A percentile compares a stretch with the other conserved stretches of the same genome.
phyloP scores from a whole-genome alignment of 2,888 invertebrate genomes.

The Gandaritis pyraliata region DNA sequence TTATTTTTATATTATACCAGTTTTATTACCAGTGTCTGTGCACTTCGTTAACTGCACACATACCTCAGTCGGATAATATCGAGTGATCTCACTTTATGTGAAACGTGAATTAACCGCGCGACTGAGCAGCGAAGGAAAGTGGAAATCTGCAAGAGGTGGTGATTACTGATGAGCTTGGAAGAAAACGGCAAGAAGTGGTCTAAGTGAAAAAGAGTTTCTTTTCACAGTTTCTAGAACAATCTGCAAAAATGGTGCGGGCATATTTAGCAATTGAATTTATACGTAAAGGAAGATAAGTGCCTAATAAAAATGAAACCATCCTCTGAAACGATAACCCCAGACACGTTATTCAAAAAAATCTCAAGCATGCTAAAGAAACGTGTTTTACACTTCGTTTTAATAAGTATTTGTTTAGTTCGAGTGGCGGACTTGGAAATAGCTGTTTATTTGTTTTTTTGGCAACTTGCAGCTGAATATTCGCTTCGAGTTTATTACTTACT shows the following conservation, averaged over 20 bases:
- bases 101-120: conserved; percentile 69
- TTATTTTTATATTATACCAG: too few species aligned
- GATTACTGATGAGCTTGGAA: conserved; percentile 40
- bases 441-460: not conserved
- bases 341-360: too few species aligned
- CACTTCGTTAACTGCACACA: not conserved
- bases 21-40: not conserved
- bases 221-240: conserved; percentile 5
- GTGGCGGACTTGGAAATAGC: too few species aligned
- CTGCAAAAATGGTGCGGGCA: conserved; percentile 1
- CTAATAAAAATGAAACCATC: too few species aligned
- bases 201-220: conserved; percentile 15
- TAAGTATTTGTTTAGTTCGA: too few species aligned
- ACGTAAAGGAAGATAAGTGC: too few species aligned
- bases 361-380: too few species aligned
- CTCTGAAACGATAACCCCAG: too few species aligned
- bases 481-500: not conserved
- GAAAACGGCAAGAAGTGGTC: conserved; percentile 26
- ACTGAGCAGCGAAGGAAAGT: conserved; percentile 67
- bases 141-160: conserved; percentile 61
- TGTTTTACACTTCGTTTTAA: too few species aligned
- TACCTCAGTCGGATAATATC: conserved; percentile 15
- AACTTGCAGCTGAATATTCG: not conserved
- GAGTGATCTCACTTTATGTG: conserved; percentile 48
- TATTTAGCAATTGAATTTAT: too few species aligned